These are phyloP conservation scores for Papilio polyxenes DNA, from an alignment of 1,140 invertebrate genomes.

Conservation along the genomic window DNA sequence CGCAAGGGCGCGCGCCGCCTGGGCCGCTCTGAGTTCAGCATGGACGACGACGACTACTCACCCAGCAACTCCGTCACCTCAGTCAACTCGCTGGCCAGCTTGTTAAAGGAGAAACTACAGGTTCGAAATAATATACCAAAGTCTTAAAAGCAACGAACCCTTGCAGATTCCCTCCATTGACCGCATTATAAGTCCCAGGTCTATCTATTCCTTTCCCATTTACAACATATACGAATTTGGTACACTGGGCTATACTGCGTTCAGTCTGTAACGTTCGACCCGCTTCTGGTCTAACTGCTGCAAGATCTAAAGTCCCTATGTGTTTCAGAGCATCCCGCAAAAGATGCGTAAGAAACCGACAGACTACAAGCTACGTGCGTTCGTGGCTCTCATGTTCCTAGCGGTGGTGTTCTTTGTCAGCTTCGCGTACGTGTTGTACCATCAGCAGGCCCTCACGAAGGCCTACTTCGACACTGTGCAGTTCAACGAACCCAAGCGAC, in stretches of 20 bases:
- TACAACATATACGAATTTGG: too few species aligned
- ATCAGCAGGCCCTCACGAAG: constrained; percentile 89
- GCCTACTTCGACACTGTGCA: constrained; percentile 92
- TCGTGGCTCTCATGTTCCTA: constrained; percentile 90
- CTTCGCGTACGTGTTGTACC: constrained; percentile 91
- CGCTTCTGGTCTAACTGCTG: too few species aligned
- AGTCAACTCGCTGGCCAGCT: constrained; percentile 90
- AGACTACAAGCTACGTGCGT: constrained; percentile 88
- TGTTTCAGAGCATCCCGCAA: constrained; percentile 76
- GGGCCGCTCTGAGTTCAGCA: constrained; percentile 72
- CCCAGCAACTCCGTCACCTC: constrained; percentile 89
- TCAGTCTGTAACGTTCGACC: too few species aligned
- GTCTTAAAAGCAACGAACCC: too few species aligned
- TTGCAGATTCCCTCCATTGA: too few species aligned
- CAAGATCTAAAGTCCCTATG: neutral
- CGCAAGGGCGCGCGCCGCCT: constrained; percentile 75
- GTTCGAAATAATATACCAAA: constrained; percentile 64
- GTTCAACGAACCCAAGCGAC: constrained; percentile 89
- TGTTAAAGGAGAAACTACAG: constrained; percentile 90
- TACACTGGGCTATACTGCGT: too few species aligned
- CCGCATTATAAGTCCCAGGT: too few species aligned
- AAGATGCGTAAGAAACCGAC: constrained; percentile 84
- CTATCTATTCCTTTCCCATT: too few species aligned
- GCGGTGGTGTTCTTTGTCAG: constrained; percentile 89
- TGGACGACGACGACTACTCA: constrained; percentile 80